Conservation (phyloP, 2,113 vertebrate genomes). For the Excalfactoria chinensis region DNA sequence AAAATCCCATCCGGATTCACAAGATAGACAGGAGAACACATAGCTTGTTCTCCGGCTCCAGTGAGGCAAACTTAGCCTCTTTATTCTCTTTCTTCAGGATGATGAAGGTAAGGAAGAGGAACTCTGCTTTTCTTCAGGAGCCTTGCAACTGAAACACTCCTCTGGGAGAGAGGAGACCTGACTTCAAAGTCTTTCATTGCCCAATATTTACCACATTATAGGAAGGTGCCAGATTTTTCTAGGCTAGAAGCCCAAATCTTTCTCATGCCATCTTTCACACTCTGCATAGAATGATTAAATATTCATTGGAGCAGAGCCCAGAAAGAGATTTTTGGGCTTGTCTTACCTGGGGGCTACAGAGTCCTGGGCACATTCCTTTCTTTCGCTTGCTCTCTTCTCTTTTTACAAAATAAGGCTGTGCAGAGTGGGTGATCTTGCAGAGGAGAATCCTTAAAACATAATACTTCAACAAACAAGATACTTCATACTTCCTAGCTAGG, state of each 20-base stretch:
- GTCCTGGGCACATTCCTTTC: background rate
- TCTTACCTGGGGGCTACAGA: background rate
- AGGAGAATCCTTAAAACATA: background rate
- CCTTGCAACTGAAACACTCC: background rate
- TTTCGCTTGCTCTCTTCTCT: background rate
- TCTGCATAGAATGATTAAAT: conserved; percentile 29
- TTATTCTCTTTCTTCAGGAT: fast-evolving
- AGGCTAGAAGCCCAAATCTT: conserved; percentile 30
- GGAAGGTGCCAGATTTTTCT: conserved; percentile 20
- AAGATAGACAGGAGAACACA: background rate
- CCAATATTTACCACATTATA: background rate
- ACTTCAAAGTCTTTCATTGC: conserved; percentile 11
- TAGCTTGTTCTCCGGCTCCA: background rate
- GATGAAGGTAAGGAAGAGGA: background rate
- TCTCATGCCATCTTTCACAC: conserved; percentile 16
- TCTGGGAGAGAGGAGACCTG: background rate
- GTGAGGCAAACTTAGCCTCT: background rate
- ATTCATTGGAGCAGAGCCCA: background rate
- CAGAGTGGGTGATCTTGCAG: background rate
- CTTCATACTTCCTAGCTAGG: background rate
- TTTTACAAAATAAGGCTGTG: background rate
- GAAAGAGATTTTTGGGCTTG: background rate
- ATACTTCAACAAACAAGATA: background rate
- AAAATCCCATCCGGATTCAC: background rate
- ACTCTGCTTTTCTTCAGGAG: background rate